Evolutionary conservation across 2,113 vertebrate species (phyloP).

Genomic region (Cervus canadensis): DNA sequence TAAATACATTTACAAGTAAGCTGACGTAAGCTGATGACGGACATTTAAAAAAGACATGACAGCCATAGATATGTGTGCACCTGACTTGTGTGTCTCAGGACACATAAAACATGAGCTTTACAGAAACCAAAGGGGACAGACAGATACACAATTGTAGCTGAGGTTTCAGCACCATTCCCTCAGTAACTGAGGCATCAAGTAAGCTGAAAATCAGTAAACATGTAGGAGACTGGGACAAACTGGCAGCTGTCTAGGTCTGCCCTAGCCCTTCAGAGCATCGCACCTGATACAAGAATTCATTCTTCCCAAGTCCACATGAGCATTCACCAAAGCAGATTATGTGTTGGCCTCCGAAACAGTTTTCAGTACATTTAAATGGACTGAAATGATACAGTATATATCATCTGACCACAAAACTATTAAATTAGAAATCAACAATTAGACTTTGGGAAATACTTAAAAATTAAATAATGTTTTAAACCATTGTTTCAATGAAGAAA

Average conservation of each 20-base stretch:
- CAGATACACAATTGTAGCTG: rapidly evolving
- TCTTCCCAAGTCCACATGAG: neutral
- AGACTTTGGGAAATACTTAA: neutral
- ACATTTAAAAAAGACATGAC: neutral
- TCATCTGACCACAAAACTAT: neutral
- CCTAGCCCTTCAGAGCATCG: rapidly evolving
- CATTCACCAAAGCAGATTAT: neutral
- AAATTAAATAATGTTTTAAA: neutral
- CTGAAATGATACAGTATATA: too few relatives aligned
- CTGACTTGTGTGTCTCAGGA: neutral
- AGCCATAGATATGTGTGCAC: rapidly evolving
- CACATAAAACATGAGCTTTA: rapidly evolving
- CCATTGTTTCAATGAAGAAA: neutral
- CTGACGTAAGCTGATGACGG: neutral
- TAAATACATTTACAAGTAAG: neutral
- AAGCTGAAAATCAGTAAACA: too few relatives aligned
- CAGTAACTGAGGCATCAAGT: rapidly evolving
- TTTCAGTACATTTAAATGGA: neutral
- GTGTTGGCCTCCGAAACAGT: neutral
- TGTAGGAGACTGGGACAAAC: rapidly evolving
- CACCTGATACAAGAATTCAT: too few relatives aligned
- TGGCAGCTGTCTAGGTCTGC: neutral
- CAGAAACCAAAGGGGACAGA: rapidly evolving
- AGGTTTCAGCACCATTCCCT: rapidly evolving
- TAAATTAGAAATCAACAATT: neutral